A percentile compares a stretch with the other conserved stretches of the same genome.
Conservation (phyloP, 2,888 invertebrate genomes). For the Poecilus cupreus region DNA sequence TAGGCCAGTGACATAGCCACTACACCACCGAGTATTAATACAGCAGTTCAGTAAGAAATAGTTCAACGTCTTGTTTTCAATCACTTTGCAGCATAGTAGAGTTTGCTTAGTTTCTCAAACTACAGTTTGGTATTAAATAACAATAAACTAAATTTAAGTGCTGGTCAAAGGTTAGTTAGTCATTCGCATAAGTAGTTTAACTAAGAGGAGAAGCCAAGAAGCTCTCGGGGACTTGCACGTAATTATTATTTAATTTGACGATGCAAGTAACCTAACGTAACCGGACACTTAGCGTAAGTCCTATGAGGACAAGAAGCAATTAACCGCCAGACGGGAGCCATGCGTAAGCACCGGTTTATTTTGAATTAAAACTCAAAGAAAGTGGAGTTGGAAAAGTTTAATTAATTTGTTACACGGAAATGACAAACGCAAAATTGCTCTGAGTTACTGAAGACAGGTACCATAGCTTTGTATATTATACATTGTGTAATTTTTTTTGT, state of each 20-base stretch:
- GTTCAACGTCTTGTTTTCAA: too few relatives aligned
- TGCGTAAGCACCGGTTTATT: background rate
- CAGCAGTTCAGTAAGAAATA: too few relatives aligned
- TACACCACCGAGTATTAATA: too few relatives aligned
- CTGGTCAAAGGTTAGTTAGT: constrained; percentile 22
- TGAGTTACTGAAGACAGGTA: background rate
- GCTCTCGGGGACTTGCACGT: background rate
- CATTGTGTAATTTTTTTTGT: constrained; percentile 21
- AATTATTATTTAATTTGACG: constrained; percentile 38
- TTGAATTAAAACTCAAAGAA: constrained; percentile 45
- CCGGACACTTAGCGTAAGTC: background rate
- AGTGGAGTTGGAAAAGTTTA: constrained; percentile 38
- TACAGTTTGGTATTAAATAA: too few relatives aligned
- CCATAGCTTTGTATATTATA: background rate
- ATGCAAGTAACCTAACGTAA: background rate
- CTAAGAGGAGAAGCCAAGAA: background rate
- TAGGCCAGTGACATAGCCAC: too few relatives aligned
- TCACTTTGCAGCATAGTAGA: too few relatives aligned
- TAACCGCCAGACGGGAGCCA: background rate
- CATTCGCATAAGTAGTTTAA: constrained; percentile 1
- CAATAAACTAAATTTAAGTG: background rate
- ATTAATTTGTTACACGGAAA: constrained; percentile 38
- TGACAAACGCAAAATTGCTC: constrained; percentile 34
- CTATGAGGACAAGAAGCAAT: constrained; percentile 1
- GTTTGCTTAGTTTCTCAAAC: too few relatives aligned